phyloP scores from a whole-genome alignment of 1,140 invertebrate genomes.

The Apis cerana region DNA sequence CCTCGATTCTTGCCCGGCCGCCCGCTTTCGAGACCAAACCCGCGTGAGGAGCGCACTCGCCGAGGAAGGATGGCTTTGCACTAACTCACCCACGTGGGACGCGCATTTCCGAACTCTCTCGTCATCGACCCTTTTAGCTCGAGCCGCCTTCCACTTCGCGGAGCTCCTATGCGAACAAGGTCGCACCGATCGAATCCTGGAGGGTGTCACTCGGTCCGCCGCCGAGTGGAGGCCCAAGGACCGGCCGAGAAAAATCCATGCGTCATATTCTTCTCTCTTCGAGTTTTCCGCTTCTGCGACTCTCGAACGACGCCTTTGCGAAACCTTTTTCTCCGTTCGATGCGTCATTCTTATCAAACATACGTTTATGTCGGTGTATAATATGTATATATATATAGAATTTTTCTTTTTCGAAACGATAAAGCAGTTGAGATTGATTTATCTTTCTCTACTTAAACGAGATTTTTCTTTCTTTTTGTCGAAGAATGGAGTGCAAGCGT shows the following conservation, averaged over 20 bases:
- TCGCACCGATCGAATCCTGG: conserved; percentile 58
- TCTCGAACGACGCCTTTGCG: no score
- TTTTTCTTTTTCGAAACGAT: no score
- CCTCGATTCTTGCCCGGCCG: conserved; percentile 5
- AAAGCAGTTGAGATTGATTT: no score
- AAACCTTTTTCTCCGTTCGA: no score
- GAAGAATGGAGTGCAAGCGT: background rate
- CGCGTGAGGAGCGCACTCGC: conserved; percentile 52
- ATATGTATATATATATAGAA: no score
- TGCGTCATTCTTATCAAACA: no score
- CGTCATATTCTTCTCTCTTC: background rate
- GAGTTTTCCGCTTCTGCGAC: background rate
- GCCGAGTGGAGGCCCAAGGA: conserved; percentile 5
- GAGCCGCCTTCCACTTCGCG: conserved; percentile 61
- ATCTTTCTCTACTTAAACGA: no score
- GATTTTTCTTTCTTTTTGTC: no score
- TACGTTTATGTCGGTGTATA: no score
- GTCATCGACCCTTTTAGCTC: conserved; percentile 78
- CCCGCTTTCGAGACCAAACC: conserved; percentile 39
- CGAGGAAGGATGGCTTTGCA: conserved; percentile 73
- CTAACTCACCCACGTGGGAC: conserved; percentile 75
- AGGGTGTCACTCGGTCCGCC: conserved; percentile 50
- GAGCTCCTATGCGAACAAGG: conserved; percentile 61
- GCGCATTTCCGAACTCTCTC: conserved; percentile 77
- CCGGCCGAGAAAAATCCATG: conserved; percentile 23